Percentiles rank a stretch among this genome's conserved stretches.
These are phyloP conservation scores for Mobula hypostoma DNA, from an alignment of 2,113 vertebrate species.

Conservation along the genomic window DNA sequence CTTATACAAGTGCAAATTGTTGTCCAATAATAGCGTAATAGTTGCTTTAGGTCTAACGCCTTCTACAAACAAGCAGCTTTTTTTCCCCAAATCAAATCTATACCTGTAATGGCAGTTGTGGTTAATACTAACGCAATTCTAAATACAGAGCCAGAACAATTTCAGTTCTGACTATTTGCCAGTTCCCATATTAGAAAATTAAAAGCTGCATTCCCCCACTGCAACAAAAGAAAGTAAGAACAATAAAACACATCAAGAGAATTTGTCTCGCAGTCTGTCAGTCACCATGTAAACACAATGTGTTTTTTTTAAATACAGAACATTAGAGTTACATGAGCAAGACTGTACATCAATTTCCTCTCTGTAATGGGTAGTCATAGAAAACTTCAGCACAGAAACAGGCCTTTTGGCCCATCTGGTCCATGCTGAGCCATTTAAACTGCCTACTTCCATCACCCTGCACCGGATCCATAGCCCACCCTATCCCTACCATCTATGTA, in stretches of 20 bases:
- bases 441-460: no score
- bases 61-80: not conserved
- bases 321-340: no score
- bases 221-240: not conserved
- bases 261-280: not conserved
- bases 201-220: not conserved
- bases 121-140: not conserved
- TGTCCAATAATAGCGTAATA: not conserved
- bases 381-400: no score
- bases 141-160: constrained; percentile 20
- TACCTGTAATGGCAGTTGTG: not conserved
- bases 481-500: no score
- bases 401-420: no score
- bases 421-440: no score
- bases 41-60: not conserved
- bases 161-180: constrained; percentile 2
- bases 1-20: not conserved
- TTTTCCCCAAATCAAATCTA: not conserved
- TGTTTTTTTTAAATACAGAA: no score
- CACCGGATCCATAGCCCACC: no score
- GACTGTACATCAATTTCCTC: no score
- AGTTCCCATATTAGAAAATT: not conserved
- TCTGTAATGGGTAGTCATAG: no score
- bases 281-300: not conserved
- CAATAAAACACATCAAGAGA: not conserved